Percentiles rank a stretch among this genome's conserved stretches.
Conservation (phyloP, 1,140 invertebrate species). For the Eueides isabella region DNA sequence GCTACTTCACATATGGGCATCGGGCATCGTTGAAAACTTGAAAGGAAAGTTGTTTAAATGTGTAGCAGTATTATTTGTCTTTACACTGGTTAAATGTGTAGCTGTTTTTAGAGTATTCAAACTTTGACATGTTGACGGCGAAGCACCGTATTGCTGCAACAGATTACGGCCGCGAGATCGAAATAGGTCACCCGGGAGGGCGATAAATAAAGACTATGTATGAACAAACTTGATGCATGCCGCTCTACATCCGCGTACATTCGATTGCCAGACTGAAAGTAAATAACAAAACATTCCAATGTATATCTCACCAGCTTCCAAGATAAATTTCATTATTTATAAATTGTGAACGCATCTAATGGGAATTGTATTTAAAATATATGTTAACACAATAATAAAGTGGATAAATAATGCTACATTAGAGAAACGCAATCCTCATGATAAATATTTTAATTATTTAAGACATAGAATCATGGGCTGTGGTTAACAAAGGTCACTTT, state of each 20-base stretch:
- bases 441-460: neutral
- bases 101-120: conserved; percentile 15
- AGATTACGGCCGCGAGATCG: conserved; percentile 49
- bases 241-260: conserved; percentile 50
- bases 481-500: neutral
- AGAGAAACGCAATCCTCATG: neutral
- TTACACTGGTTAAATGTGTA: conserved; percentile 12
- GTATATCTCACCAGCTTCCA: conserved; percentile 30
- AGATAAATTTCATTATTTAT: conserved; percentile 38
- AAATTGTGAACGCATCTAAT: conserved; percentile 31
- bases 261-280: conserved; percentile 44
- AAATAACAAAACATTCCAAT: conserved; percentile 44
- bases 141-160: conserved; percentile 43
- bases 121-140: conserved; percentile 28
- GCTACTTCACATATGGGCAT: conserved; percentile 26
- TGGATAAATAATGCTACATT: conserved; percentile 14
- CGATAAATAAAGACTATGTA: conserved; percentile 45
- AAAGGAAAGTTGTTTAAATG: conserved; percentile 28
- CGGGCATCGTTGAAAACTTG: neutral
- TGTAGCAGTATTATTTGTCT: conserved; percentile 27
- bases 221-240: conserved; percentile 37
- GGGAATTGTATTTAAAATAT: conserved; percentile 33
- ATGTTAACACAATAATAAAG: conserved; percentile 22
- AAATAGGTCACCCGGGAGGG: conserved; percentile 64
- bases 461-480: neutral